Conservation (phyloP, 2,888 invertebrate genomes). For the Eurytoma adleriae region DNA sequence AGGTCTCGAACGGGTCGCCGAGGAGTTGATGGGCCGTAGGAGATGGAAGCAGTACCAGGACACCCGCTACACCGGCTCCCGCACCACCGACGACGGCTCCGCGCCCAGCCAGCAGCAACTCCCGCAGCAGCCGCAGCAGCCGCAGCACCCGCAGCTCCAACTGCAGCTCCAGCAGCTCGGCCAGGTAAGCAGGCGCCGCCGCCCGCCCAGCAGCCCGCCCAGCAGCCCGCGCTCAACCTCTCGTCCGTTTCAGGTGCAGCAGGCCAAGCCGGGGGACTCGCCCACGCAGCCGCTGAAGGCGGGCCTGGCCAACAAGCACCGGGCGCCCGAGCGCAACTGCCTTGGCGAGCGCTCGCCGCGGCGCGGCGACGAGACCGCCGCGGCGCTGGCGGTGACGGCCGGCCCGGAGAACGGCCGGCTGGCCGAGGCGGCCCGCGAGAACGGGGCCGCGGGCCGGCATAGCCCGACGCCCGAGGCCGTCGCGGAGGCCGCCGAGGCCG, state of each 20-base stretch:
- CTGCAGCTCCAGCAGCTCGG: background rate
- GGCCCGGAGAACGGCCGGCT: slow-evolving; percentile 56
- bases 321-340: slow-evolving; percentile 24
- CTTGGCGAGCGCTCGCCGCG: slow-evolving; percentile 40
- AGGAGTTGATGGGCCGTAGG: slow-evolving; percentile 97
- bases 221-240: too few relatives aligned
- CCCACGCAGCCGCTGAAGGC: slow-evolving; percentile 70
- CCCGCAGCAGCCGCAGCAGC: slow-evolving; percentile 58
- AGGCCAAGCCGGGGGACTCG: slow-evolving; percentile 66
- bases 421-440: slow-evolving; percentile 38
- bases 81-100: slow-evolving; percentile 71
- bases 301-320: slow-evolving; percentile 67
- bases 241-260: slow-evolving; percentile 50
- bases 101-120: slow-evolving; percentile 50
- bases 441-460: slow-evolving; percentile 62
- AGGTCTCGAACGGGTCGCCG: slow-evolving; percentile 97
- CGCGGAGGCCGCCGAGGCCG: slow-evolving; percentile 64
- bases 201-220: too few relatives aligned
- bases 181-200: too few relatives aligned
- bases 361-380: slow-evolving; percentile 59
- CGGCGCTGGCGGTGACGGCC: slow-evolving; percentile 43
- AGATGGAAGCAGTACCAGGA: slow-evolving; percentile 97
- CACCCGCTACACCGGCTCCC: slow-evolving; percentile 78
- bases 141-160: slow-evolving; percentile 50
- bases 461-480: slow-evolving; percentile 3